Conservation (phyloP, 2,888 invertebrate genomes). For the Cyclophora punctaria region DNA sequence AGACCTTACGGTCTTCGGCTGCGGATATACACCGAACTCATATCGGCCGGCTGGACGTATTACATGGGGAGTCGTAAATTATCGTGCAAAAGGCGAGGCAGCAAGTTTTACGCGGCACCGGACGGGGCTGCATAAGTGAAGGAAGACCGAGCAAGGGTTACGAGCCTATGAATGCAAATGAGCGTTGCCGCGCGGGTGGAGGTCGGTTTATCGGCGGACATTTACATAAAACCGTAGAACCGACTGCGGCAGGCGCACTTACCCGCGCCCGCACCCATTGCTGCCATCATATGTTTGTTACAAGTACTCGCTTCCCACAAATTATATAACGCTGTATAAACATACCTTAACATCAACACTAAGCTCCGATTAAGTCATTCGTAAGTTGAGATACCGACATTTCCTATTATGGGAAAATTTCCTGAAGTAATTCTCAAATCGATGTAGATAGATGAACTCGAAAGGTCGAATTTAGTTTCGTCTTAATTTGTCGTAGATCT, state of each 20-base stretch:
- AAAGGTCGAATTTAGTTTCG: conserved; percentile 24
- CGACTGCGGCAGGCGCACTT: conserved; percentile 49
- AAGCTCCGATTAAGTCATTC: conserved; percentile 12
- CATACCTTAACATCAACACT: conserved; percentile 9
- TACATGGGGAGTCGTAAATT: conserved; percentile 70
- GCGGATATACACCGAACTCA: conserved; percentile 58
- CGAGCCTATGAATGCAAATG: conserved; percentile 75
- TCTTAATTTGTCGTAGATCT: conserved; percentile 32
- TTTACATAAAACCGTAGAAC: conserved; percentile 67
- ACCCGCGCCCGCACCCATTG: conserved; percentile 33
- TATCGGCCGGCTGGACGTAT: conserved; percentile 64
- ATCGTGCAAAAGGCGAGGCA: conserved; percentile 64
- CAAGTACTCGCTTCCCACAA: conserved; percentile 38
- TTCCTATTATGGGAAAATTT: conserved; percentile 4
- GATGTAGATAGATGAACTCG: conserved; percentile 21
- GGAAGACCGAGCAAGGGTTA: conserved; percentile 67
- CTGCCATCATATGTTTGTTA: conserved; percentile 45
- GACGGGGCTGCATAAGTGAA: conserved; percentile 53
- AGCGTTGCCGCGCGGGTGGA: conserved; percentile 54
- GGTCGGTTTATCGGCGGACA: conserved; percentile 64
- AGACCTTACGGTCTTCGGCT: conserved; percentile 55
- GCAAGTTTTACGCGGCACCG: conserved; percentile 59
- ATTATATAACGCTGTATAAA: conserved; percentile 18
- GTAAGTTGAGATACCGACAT: conserved; percentile 14
- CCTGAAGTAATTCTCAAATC: conserved; percentile 14